Conservation (phyloP, 2,888 invertebrate genomes). For the Aleiodes alternator region DNA sequence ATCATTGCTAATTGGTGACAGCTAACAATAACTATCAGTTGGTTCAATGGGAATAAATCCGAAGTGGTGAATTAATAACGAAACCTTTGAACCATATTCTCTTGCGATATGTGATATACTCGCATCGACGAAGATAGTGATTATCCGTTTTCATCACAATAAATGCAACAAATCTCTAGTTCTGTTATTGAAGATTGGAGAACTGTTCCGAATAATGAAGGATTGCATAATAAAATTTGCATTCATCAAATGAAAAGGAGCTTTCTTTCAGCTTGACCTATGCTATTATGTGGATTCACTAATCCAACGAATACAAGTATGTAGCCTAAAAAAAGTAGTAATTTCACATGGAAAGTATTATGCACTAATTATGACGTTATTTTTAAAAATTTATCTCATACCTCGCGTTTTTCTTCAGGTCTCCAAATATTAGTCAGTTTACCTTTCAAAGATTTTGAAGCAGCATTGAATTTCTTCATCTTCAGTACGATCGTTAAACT, state of each 20-base stretch:
- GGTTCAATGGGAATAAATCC: not conserved
- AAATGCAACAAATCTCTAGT: not conserved
- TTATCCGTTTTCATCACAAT: not conserved
- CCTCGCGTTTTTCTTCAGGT: conserved; percentile 38
- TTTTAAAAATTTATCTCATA: not conserved
- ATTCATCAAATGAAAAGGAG: not conserved
- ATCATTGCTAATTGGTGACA: too few relatives aligned
- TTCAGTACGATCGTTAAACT: not conserved
- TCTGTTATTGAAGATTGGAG: not conserved
- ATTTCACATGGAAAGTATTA: too few relatives aligned
- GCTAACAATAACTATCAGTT: conserved; percentile 7
- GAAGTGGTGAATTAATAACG: not conserved
- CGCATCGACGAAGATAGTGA: not conserved
- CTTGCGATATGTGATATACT: not conserved
- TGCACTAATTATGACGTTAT: too few relatives aligned
- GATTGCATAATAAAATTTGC: not conserved
- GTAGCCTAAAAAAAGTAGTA: too few relatives aligned
- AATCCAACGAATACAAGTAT: not conserved
- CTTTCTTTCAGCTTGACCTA: not conserved
- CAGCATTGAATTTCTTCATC: not conserved
- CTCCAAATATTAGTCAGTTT: conserved; percentile 17
- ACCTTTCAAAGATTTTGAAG: too few relatives aligned
- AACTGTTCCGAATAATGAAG: not conserved
- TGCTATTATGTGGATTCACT: too few relatives aligned
- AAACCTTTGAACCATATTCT: not conserved